Evolutionary conservation across 2,797 vertebrate species (phyloP), one percentile per base, ranked within the genome.

Genomic region (Okamejei kenojei): DNA sequence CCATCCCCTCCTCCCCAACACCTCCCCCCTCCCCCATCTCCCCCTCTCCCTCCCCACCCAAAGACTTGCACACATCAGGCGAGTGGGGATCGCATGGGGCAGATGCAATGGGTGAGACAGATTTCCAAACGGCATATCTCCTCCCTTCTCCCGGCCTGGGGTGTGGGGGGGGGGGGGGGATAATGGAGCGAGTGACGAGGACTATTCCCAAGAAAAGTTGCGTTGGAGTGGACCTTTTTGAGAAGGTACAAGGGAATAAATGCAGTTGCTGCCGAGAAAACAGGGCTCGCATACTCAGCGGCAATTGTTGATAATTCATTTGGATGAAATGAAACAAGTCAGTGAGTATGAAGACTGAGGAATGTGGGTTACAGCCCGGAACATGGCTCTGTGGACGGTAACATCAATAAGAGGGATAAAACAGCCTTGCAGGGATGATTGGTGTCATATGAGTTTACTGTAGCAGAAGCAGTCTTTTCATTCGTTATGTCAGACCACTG

Each of bases 241-340:
- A 61, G 15, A 58, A 61, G 23, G 81, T 61, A 29, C 58, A 6
- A 15, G 35, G 35, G 78, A 35, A 79, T 7, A 1, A 84, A 1
- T 74, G 21, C 45, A 10, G 1, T 3, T 15, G 26, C 81, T 84
- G 10, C 81, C 7, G 54, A 13, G 4, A 0, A 29, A 84, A 15
- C 54, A 29, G 58, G n/a, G 58, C 61, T 61, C 61, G n/a, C 81
- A 63, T 84, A 61, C 26, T 84, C 15, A 84, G 54, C 11, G 54
- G 26, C 54, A 29, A 84, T 23, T 61, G 81, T n/a, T 84, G 81
- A 84, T 84, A 84, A 61, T 84, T 58, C 26, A 61, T 84, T 84
- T 84, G 17, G 54, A 15, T 84, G 81, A 61, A 13, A n/a, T 61
- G 81, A 3, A 61, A 15, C 26, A 45, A 81, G 79, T 45, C 23